Base-by-base conservation (phyloP, 2,797 vertebrate genomes). In the Danio tinwini region DNA sequence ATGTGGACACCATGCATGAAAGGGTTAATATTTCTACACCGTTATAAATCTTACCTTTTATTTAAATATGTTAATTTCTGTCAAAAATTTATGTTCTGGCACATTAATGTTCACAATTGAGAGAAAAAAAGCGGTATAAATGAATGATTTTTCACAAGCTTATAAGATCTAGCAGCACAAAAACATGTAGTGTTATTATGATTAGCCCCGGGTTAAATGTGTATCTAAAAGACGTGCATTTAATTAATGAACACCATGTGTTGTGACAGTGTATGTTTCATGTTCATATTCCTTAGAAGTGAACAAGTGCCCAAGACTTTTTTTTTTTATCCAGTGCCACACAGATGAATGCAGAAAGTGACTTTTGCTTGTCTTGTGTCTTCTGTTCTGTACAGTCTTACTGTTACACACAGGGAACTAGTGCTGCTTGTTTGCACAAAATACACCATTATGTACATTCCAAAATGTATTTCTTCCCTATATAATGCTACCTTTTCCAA, bases 361-460 rank as follows among this genome's bases (percentile, higher is more conserved):
- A 17, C 56, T 58, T 7, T 39, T 68, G 16, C 7, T 29, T 2
- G 52, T 47, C 19, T 37, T 39, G n/a, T 39, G 42, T 58, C 11
- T 58, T 39, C 39, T 58, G 4, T 55, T 9, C 10, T 29, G 50
- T 45, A 56, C 14, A 58, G 5, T 37, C 37, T 3, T 0, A 2
- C 58, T 45, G 53, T 44, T 17, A 29, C 44, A 16, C 17, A 72
- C 40, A 5, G 19, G 17, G 17, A 72, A 45, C 53, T 45, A 72
- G 13, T 56, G 40, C 40, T 45, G 52, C 45, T 62, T 62, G 72
- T 74, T 61, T 74, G 44, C 55, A 47, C 21, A 74, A 62, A 74
- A 40, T 74, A 49, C 21, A 74, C 13, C 6, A 12, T 49, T 13
- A 58, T 12, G 19, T 56, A 72, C 72, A 49, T 74, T 62, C 58